Percentiles rank a stretch among this genome's conserved stretches.
Conservation (phyloP, 2,113 vertebrate genomes). For the Pholis gunnellus region DNA sequence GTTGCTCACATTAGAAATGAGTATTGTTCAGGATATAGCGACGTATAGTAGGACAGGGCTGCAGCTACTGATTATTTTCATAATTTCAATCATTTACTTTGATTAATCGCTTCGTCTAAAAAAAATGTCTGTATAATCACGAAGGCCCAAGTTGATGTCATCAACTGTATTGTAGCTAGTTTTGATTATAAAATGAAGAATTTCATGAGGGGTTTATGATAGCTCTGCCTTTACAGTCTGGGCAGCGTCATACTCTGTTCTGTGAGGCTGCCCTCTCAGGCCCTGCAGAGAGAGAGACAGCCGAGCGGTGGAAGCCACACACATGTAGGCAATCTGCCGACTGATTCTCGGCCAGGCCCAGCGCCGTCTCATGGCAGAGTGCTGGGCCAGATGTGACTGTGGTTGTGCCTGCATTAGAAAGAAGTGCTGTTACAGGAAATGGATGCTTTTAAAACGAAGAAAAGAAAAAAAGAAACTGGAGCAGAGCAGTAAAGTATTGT, state of each 20-base stretch:
- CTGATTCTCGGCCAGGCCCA: conserved; percentile 79
- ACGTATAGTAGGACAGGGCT: neutral
- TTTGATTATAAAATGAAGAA: neutral
- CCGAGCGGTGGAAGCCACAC: conserved; percentile 63
- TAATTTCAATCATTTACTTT: neutral
- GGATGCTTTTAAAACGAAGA: conserved; percentile 70
- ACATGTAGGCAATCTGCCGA: conserved; percentile 70
- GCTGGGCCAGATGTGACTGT: conserved; percentile 87
- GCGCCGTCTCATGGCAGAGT: conserved; percentile 77
- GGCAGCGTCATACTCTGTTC: conserved; percentile 31
- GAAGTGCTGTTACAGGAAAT: conserved; percentile 82
- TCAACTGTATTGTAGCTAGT: neutral
- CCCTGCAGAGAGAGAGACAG: conserved; percentile 55
- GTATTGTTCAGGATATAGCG: neutral
- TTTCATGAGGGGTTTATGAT: conserved; percentile 51
- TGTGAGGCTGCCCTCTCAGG: conserved; percentile 36
- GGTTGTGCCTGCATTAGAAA: conserved; percentile 77
- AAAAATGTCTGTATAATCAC: neutral
- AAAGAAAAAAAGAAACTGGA: conserved; percentile 41
- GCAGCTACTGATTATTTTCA: neutral
- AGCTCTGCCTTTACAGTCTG: conserved; percentile 32
- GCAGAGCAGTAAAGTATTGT: conserved; percentile 65
- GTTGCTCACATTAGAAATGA: neutral
- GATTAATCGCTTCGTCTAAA: neutral
- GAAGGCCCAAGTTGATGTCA: neutral